phyloP scores from a whole-genome alignment of 2,113 vertebrate species.

The Corythaixoides concolor region DNA sequence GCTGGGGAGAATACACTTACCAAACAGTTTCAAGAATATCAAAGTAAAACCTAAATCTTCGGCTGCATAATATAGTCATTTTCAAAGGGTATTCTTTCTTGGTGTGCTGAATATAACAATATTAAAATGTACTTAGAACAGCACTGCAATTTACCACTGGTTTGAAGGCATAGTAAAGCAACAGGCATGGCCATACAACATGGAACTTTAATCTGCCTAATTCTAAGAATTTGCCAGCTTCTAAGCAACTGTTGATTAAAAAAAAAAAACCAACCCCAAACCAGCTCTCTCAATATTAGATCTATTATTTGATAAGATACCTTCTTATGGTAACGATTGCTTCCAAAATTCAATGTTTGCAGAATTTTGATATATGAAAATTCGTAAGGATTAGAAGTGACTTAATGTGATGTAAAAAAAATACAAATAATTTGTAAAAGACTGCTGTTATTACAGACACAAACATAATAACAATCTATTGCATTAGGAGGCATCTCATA shows the following conservation, averaged over 20 bases:
- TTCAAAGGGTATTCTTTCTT: background rate
- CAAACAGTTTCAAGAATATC: conserved; percentile 4
- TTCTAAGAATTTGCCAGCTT: background rate
- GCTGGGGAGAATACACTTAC: conserved; percentile 29
- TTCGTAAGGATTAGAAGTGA: background rate
- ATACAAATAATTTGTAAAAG: background rate
- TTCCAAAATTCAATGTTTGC: background rate
- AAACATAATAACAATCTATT: background rate
- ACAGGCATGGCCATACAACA: background rate
- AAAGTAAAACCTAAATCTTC: conserved; percentile 24
- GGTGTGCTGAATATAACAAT: background rate
- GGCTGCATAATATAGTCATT: background rate
- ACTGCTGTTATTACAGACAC: background rate
- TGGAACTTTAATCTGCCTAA: background rate
- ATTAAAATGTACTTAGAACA: background rate
- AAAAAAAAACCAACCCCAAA: background rate
- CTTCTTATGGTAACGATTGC: background rate
- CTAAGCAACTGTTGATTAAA: background rate
- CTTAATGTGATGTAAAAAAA: background rate
- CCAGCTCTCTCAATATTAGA: background rate
- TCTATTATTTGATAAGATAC: background rate
- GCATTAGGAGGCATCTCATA: background rate
- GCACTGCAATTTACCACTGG: background rate
- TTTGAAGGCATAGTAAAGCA: background rate
- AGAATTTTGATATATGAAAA: background rate